Conservation (phyloP, 1,140 invertebrate species). For the Trichonephila clavata region DNA sequence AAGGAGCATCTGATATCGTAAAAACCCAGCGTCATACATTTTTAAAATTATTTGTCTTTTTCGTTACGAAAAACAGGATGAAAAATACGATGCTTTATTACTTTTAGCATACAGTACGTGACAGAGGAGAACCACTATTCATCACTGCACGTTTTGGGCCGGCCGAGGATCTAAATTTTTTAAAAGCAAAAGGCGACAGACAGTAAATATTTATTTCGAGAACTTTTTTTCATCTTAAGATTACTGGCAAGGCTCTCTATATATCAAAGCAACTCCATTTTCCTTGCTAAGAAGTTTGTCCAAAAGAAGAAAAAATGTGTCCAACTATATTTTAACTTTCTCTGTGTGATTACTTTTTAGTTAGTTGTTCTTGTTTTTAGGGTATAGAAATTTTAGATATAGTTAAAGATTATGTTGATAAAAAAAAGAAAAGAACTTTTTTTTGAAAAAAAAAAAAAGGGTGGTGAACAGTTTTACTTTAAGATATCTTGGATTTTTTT, state of each 20-base stretch:
- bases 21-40: neutral
- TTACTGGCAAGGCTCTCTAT: neutral
- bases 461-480: too few species aligned
- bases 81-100: conserved; percentile 1
- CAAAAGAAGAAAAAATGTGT: too few species aligned
- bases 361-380: too few species aligned
- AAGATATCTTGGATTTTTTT: too few species aligned
- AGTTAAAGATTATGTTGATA: too few species aligned
- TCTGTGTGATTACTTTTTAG: too few species aligned
- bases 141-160: neutral
- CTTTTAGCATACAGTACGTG: neutral
- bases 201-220: neutral
- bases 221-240: neutral
- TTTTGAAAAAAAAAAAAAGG: too few species aligned
- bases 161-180: neutral
- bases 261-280: neutral
- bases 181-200: conserved; percentile 17
- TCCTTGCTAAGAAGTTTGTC: neutral
- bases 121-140: neutral
- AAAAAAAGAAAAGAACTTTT: too few species aligned
- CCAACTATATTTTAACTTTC: too few species aligned
- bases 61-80: conserved; percentile 1
- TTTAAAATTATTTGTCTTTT: conserved; percentile 7
- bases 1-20: neutral
- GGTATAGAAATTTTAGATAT: too few species aligned